phyloP scores from a whole-genome alignment of 2,888 invertebrate species.

The Pecten maximus region DNA sequence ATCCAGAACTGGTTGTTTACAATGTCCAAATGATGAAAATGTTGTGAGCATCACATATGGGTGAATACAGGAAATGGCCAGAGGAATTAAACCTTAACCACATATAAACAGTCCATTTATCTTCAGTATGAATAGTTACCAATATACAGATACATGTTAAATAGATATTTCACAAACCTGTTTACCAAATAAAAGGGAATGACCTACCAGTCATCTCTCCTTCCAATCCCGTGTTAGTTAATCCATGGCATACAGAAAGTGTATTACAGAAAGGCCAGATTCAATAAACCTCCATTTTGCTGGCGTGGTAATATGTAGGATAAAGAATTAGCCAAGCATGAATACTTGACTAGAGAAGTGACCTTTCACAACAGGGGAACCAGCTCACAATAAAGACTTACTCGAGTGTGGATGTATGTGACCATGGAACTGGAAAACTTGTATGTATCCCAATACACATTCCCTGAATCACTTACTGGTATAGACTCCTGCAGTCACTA shows the following conservation, averaged over 20 bases:
- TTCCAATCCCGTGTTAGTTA: neutral
- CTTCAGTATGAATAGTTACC: neutral
- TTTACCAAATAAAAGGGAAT: neutral
- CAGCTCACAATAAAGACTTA: neutral
- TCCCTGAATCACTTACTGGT: neutral
- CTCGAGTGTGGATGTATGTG: neutral
- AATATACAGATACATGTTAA: neutral
- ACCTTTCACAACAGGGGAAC: neutral
- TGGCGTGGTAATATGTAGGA: neutral
- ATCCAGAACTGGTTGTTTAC: neutral
- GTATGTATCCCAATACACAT: constrained; percentile 4
- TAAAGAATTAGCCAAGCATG: neutral
- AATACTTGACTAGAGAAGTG: neutral
- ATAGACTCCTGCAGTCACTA: neutral
- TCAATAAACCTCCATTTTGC: constrained; percentile 20
- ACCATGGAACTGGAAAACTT: neutral
- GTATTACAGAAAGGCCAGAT: neutral
- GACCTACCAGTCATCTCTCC: neutral
- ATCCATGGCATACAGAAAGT: neutral
- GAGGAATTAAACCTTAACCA: neutral
- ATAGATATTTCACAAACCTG: neutral
- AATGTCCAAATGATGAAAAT: neutral
- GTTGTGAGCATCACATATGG: neutral
- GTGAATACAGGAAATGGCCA: neutral
- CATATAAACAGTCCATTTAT: neutral